Evolutionary conservation across 1,140 invertebrate genomes (phyloP), one percentile per base, ranked within the genome.

Genomic region (Lasioglossum albipes): DNA sequence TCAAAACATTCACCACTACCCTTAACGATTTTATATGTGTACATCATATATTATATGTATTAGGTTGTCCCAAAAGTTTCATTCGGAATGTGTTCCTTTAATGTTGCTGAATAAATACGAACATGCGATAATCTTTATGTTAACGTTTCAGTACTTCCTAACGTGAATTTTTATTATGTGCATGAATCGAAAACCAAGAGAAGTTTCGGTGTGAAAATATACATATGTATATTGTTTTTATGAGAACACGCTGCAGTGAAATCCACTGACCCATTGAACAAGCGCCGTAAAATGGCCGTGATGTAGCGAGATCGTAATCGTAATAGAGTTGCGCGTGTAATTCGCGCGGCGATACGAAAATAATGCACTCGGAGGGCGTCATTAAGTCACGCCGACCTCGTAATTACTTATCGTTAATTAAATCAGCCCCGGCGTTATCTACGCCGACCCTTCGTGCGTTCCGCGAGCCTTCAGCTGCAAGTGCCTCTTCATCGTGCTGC

Each of bases 351-450:
- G 57, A 59, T n/a, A 59, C 57, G 57, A 59, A 59, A 59, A 59
- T 59, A 59, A 59, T 59, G 20, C 18, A 9, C 57, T 59, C n/a
- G 6, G n/a, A n/a, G 57, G 20, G 20, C 7, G 57, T 59, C 18
- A n/a, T 59, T 59, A 59, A 59, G 57, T 59, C n/a, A 59, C 57
- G 6, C 57, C 7, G 57, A 9, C 57, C 57, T 59, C 57, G 57
- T 59, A 59, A 59, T 59, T 59, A 59, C 57, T 59, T 59, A 59
- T 59, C 57, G 57, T 59, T 59, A 59, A 59, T 59, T 59, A 59
- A 59, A 59, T 59, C 57, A 59, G 57, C 57, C 57, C 57, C 7
- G n/a, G 57, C n/a, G 57, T 59, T 59, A 59, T 59, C 57, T 59
- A 7, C 57, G 57, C 57, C 18, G 57, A n/a, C 57, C 57, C 57